Conservation (phyloP, 2,888 invertebrate genomes). For the Tipula unca region DNA sequence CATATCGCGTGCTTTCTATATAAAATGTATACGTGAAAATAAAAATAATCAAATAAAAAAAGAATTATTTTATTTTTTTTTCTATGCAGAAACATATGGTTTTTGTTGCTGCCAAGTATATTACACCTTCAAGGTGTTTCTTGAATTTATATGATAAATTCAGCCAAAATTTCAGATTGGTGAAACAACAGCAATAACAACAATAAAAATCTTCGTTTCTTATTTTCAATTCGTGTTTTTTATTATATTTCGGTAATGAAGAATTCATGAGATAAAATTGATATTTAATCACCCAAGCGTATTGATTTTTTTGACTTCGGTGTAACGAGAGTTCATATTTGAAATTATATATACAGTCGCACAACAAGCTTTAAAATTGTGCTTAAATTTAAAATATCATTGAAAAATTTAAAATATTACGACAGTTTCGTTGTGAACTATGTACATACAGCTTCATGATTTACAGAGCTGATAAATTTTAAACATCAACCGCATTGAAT, state of each 20-base stretch:
- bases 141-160: conserved; percentile 3
- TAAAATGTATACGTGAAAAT: neutral
- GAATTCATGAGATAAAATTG: neutral
- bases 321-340: too few species aligned
- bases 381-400: too few species aligned
- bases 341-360: too few species aligned
- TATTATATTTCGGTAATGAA: neutral
- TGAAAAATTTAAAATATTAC: too few species aligned
- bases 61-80: too few species aligned
- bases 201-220: neutral
- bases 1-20: neutral
- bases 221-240: neutral
- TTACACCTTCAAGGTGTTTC: neutral
- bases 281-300: neutral
- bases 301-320: neutral
- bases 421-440: too few species aligned
- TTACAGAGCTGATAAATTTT: too few species aligned
- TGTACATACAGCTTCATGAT: too few species aligned
- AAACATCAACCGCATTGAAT: too few species aligned
- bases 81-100: neutral
- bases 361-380: too few species aligned
- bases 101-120: neutral
- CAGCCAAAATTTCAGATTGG: neutral
- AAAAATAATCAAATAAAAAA: neutral
- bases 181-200: too few species aligned